Evolutionary conservation across 2,113 vertebrate genomes (phyloP).

Genomic region (Columbina picui): DNA sequence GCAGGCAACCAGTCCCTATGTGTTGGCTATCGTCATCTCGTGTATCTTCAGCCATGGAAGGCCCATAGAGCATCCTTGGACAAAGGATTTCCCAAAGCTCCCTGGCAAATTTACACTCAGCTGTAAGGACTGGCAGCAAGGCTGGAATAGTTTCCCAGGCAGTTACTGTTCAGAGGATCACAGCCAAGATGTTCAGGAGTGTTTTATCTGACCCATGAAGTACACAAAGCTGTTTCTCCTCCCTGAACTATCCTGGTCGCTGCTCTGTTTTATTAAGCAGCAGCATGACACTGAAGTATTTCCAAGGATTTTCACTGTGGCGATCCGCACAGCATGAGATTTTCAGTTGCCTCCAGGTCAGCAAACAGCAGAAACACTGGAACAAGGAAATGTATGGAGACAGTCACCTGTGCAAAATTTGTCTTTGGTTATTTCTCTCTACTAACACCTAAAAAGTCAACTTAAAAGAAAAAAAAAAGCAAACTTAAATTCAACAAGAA

Average conservation of each 20-base stretch:
- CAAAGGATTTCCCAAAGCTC: not conserved
- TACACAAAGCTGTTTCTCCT: not conserved
- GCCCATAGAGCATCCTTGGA: not conserved
- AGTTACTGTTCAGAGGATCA: not conserved
- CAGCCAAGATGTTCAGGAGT: not conserved
- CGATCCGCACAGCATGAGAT: not conserved
- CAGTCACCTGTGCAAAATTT: not conserved
- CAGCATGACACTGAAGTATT: not conserved
- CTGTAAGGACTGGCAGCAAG: not conserved
- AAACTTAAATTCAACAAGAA: not conserved
- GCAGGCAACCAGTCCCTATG: not conserved
- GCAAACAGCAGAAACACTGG: not conserved
- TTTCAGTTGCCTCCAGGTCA: not conserved
- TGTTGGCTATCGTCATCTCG: not conserved
- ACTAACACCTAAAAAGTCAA: not conserved
- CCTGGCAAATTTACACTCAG: not conserved
- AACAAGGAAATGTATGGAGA: not conserved
- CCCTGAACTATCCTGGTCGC: not conserved
- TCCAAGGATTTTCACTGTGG: not conserved
- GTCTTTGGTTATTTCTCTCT: not conserved
- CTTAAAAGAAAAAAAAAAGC: not conserved
- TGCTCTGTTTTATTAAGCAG: not conserved
- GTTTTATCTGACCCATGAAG: not conserved
- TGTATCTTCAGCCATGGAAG: not conserved
- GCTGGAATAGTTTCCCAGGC: not conserved